Percentiles rank a stretch among this genome's conserved stretches.
Evolutionary conservation across 1,140 invertebrate genomes (phyloP).

Genomic region (Drosophila tropicalis): DNA sequence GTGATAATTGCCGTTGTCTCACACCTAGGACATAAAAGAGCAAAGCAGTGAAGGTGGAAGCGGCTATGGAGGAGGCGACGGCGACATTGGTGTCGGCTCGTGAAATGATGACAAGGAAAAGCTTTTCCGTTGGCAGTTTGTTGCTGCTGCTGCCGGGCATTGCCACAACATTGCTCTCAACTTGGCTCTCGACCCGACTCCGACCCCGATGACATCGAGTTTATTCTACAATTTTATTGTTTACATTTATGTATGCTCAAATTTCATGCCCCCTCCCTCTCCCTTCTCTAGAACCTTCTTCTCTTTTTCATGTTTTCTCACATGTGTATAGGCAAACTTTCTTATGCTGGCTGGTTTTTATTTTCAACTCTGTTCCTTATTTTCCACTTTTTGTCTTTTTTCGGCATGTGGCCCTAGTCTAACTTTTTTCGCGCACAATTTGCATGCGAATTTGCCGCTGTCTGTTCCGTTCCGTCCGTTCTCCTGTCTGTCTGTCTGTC

Average conservation of each 20-base stretch:
- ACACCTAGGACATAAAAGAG: slow-evolving; percentile 55
- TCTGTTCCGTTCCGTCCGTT: slow-evolving; percentile 46
- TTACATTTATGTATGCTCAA: slow-evolving; percentile 58
- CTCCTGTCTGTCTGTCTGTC: background rate
- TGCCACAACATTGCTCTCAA: slow-evolving; percentile 13
- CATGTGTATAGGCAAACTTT: slow-evolving; percentile 61
- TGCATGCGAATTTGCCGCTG: slow-evolving; percentile 81
- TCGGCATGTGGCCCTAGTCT: slow-evolving; percentile 14
- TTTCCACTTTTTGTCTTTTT: slow-evolving; percentile 49
- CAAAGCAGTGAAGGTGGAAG: background rate
- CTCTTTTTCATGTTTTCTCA: slow-evolving; percentile 48
- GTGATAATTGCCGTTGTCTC: slow-evolving; percentile 81
- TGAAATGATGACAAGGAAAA: slow-evolving; percentile 81
- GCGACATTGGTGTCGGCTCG: slow-evolving; percentile 50
- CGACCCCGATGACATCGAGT: slow-evolving; percentile 24
- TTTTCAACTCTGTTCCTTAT: slow-evolving; percentile 29
- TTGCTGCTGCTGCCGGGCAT: slow-evolving; percentile 39
- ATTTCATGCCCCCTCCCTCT: background rate
- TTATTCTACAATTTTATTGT: slow-evolving; percentile 81
- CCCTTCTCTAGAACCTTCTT: background rate
- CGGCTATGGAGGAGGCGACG: too few species aligned
- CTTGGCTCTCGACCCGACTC: background rate
- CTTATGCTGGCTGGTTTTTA: slow-evolving; percentile 57
- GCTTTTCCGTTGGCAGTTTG: slow-evolving; percentile 76
- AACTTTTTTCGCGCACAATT: slow-evolving; percentile 75